Percentiles rank a stretch among this genome's conserved stretches.
These are phyloP conservation scores for Accipiter fasciatus DNA, from an alignment of 2,797 vertebrate species.

Conservation along the genomic window DNA sequence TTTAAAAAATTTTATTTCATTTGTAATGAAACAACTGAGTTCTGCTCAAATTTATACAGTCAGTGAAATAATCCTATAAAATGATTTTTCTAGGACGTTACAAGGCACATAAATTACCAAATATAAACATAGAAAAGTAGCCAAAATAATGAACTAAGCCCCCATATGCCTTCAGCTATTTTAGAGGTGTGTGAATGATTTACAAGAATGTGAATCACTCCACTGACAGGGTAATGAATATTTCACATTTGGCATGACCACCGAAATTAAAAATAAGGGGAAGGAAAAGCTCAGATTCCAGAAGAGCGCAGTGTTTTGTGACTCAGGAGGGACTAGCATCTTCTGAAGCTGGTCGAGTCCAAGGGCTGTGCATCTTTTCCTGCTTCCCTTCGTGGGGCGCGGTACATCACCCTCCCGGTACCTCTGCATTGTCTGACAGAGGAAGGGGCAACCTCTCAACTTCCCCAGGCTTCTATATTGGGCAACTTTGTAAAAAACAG, in stretches of 20 bases:
- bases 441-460: not conserved
- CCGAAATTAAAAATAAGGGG: not conserved
- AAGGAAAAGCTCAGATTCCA: not conserved
- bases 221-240: not conserved
- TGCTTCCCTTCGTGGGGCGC: fast-evolving
- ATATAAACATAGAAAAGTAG: slow-evolving; percentile 55
- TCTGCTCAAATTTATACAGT: slow-evolving; percentile 58
- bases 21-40: slow-evolving; percentile 42
- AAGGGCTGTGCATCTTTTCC: not conserved
- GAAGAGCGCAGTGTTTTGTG: not conserved
- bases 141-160: slow-evolving; percentile 49
- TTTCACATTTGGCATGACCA: not conserved
- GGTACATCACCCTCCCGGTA: fast-evolving
- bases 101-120: slow-evolving; percentile 65
- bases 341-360: not conserved
- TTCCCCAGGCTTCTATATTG: not conserved
- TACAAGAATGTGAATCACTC: slow-evolving; percentile 3
- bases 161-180: not conserved
- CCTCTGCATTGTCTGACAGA: not conserved
- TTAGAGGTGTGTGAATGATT: slow-evolving; percentile 1
- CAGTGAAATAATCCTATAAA: slow-evolving; percentile 56
- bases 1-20: slow-evolving; percentile 60
- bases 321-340: not conserved
- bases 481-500: not conserved
- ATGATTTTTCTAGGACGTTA: slow-evolving; percentile 43